phyloP scores from a whole-genome alignment of 2,113 vertebrate species.

The Noturus placidus region DNA sequence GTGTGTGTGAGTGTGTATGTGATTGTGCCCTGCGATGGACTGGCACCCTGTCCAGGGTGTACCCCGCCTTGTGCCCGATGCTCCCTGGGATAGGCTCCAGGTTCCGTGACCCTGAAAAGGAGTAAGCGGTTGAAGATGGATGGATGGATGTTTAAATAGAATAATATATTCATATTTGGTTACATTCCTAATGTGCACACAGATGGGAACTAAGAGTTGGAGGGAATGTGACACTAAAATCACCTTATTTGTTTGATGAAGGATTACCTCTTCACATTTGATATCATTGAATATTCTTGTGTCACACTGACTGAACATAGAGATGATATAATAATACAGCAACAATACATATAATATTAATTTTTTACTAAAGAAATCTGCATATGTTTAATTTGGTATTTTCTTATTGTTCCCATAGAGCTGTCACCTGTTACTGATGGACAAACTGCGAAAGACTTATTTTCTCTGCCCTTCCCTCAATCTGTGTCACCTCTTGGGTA shows the following conservation, averaged over 20 bases:
- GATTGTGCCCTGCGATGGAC: too few species aligned
- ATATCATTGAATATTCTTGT: neutral
- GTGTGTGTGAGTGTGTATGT: too few species aligned
- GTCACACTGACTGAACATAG: neutral
- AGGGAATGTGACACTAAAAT: neutral
- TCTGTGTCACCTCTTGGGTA: conserved; percentile 11
- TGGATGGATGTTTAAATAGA: neutral
- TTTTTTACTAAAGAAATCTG: neutral
- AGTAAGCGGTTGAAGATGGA: too few species aligned
- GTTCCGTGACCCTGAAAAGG: too few species aligned
- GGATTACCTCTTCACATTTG: neutral
- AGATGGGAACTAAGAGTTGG: neutral
- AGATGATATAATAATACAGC: neutral
- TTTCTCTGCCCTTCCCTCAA: conserved; percentile 9
- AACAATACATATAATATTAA: neutral
- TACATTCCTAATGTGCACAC: neutral
- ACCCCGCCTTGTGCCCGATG: too few species aligned
- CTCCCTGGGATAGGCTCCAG: too few species aligned
- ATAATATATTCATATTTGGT: neutral
- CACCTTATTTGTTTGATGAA: neutral
- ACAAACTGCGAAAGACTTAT: neutral
- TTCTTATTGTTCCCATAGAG: conserved; percentile 9
- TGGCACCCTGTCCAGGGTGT: too few species aligned
- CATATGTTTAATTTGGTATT: neutral
- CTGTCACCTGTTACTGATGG: conserved; percentile 26